phyloP scores from a whole-genome alignment of 1,140 invertebrate genomes.

The Diorhabda sublineata region DNA sequence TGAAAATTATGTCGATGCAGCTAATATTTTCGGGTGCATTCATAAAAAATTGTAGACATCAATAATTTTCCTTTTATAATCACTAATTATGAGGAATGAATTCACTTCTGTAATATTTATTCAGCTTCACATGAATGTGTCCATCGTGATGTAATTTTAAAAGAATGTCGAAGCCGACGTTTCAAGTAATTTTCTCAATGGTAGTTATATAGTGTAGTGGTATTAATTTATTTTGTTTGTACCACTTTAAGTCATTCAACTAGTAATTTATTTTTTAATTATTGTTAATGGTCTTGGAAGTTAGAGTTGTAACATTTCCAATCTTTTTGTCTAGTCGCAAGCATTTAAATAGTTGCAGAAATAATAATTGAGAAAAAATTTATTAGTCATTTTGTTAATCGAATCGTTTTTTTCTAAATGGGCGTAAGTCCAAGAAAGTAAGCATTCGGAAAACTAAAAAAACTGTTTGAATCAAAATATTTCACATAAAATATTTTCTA shows the following conservation, averaged over 20 bases:
- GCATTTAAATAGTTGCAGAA: not conserved
- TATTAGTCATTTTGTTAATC: no score
- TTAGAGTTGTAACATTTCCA: not conserved
- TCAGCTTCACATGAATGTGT: not conserved
- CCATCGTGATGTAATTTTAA: not conserved
- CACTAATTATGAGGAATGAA: no score
- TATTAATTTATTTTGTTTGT: slow-evolving; percentile 1
- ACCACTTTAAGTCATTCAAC: not conserved
- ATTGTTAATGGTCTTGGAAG: not conserved
- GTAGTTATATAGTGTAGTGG: not conserved
- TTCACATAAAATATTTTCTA: no score
- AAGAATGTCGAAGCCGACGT: not conserved
- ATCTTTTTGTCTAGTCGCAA: not conserved
- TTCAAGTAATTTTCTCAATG: slow-evolving; percentile 2
- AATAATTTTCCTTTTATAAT: no score
- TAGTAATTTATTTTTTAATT: not conserved
- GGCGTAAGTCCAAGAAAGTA: no score
- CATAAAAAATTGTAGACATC: no score
- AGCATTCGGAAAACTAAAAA: no score
- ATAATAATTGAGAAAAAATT: not conserved
- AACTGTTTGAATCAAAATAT: no score
- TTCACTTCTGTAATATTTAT: no score
- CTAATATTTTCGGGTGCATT: no score
- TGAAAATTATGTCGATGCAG: no score
- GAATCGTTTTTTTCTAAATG: no score